phyloP scores from a whole-genome alignment of 2,888 invertebrate genomes.

The Hydraecia micacea region DNA sequence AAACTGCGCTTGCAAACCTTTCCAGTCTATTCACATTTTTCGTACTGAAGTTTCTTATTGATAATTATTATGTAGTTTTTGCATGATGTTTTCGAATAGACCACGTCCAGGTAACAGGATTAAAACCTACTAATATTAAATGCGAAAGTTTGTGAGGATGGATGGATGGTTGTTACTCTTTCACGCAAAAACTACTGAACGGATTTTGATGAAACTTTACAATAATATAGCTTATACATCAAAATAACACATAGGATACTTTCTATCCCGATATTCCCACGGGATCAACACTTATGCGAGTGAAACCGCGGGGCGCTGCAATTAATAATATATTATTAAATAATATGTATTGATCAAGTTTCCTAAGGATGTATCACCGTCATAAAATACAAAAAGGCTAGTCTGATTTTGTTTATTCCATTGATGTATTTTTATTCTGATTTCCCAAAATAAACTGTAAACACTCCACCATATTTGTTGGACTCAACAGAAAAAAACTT shows the following conservation, averaged over 20 bases:
- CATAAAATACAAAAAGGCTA: background rate
- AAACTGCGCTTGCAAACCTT: background rate
- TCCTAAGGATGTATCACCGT: background rate
- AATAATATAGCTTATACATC: too few species aligned
- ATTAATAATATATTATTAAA: background rate
- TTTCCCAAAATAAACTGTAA: background rate
- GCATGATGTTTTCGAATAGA: too few species aligned
- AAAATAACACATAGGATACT: too few species aligned
- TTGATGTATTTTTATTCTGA: background rate
- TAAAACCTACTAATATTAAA: too few species aligned
- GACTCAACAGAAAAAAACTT: background rate
- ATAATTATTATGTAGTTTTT: background rate
- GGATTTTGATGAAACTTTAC: too few species aligned
- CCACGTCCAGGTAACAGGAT: too few species aligned
- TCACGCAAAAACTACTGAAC: too few species aligned
- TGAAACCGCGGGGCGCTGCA: too few species aligned
- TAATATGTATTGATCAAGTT: background rate
- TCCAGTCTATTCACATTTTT: background rate
- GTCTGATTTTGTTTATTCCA: background rate
- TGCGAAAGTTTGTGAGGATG: too few species aligned
- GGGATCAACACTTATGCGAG: too few species aligned
- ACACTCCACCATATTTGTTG: background rate
- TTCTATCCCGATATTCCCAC: too few species aligned
- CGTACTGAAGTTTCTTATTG: constrained; percentile 4
- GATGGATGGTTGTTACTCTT: too few species aligned